Evolutionary conservation across 2,797 vertebrate genomes (phyloP).

Genomic region (Gallirallus australis): DNA sequence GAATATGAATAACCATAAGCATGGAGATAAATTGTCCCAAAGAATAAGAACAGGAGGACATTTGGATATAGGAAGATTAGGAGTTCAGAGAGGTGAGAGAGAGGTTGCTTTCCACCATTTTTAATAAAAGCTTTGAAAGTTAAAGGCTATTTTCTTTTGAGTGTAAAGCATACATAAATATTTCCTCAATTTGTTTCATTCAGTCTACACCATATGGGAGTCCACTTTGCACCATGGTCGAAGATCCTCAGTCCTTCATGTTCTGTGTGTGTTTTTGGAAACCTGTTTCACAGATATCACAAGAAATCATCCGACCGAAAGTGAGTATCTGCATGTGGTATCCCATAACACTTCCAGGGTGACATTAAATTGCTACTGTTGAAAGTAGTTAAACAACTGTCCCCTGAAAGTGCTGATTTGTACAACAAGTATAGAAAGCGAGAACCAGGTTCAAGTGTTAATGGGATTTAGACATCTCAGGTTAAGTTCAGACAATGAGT

Average conservation of each 20-base stretch:
- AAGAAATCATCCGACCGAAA: background rate
- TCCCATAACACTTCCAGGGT: background rate
- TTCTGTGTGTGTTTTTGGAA: background rate
- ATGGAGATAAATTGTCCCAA: background rate
- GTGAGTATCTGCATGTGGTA: background rate
- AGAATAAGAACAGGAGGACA: background rate
- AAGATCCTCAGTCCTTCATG: background rate
- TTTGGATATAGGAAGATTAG: background rate
- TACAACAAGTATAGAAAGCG: background rate
- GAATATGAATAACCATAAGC: background rate
- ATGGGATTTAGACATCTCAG: rapidly evolving
- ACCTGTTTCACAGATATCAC: background rate
- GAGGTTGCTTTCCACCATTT: background rate
- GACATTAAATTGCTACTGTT: background rate
- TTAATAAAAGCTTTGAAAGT: background rate
- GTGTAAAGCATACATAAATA: background rate
- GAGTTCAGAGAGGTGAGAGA: background rate
- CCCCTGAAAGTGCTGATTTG: background rate
- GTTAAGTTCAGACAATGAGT: rapidly evolving
- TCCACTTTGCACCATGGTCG: background rate
- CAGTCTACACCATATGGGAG: background rate
- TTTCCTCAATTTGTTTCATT: background rate
- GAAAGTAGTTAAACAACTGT: background rate
- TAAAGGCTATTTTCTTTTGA: background rate
- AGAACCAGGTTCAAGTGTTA: background rate